Conservation (phyloP, 2,113 vertebrate genomes). For the Triplophysa rosa region DNA sequence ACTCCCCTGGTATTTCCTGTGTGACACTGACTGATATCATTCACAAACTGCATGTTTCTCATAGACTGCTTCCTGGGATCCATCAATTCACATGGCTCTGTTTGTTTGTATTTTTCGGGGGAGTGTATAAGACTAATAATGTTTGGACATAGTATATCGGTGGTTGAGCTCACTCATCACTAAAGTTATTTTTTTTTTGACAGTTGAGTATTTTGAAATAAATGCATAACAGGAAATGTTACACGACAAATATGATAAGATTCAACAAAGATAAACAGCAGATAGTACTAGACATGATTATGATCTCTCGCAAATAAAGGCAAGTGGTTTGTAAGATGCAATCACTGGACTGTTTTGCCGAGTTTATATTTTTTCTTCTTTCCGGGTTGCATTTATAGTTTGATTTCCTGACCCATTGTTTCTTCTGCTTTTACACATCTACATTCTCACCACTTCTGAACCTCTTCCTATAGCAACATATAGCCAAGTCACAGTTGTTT, state of each 20-base stretch:
- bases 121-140: constrained; percentile 12
- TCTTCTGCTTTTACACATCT: constrained; percentile 53
- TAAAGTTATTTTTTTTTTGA: neutral
- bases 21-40: constrained; percentile 56
- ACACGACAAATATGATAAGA: neutral
- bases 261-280: neutral
- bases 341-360: neutral
- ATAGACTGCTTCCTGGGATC: constrained; percentile 22
- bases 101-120: constrained; percentile 6
- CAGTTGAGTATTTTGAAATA: constrained; percentile 1
- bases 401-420: constrained; percentile 60
- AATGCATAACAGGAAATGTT: constrained; percentile 5
- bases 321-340: neutral
- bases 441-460: neutral
- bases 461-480: constrained; percentile 30
- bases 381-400: constrained; percentile 54
- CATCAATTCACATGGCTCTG: neutral
- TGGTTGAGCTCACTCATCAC: neutral
- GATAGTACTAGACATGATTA: neutral
- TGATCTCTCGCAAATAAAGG: neutral
- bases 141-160: neutral
- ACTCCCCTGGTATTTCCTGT: constrained; percentile 71
- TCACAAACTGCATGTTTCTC: constrained; percentile 42
- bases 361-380: constrained; percentile 54
- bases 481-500: neutral